Evolutionary conservation across 2,888 invertebrate species (phyloP).

Genomic region (Molorchus minor): DNA sequence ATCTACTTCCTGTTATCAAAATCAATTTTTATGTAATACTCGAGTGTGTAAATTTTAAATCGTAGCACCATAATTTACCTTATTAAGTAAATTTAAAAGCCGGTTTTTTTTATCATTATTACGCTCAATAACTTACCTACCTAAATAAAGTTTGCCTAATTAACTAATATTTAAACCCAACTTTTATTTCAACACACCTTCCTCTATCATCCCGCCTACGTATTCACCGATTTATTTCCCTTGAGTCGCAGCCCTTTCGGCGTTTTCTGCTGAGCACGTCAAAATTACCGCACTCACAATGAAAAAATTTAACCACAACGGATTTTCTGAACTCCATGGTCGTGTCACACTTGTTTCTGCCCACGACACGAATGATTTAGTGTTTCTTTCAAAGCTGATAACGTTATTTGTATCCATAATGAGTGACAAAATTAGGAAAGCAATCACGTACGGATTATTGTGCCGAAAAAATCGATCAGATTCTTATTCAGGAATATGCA

Average conservation of each 20-base stretch:
- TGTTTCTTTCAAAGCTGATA: slow-evolving; percentile 5
- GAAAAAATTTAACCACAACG: not conserved
- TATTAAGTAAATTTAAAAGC: too few relatives aligned
- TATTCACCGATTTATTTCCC: slow-evolving; percentile 21
- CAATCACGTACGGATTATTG: slow-evolving; percentile 32
- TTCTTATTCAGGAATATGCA: slow-evolving; percentile 25
- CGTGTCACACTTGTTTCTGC: slow-evolving; percentile 1
- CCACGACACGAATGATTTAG: not conserved
- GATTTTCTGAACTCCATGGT: slow-evolving; percentile 1
- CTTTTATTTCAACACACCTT: slow-evolving; percentile 34
- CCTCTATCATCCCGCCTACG: slow-evolving; percentile 39
- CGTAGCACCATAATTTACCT: too few relatives aligned
- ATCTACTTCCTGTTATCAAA: too few relatives aligned
- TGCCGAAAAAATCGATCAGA: slow-evolving; percentile 24
- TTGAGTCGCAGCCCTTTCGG: not conserved
- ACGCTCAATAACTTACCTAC: too few relatives aligned
- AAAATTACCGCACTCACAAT: slow-evolving; percentile 21
- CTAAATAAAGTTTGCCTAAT: too few relatives aligned
- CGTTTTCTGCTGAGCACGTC: slow-evolving; percentile 21
- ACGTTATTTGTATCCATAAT: slow-evolving; percentile 31
- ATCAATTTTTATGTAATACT: too few relatives aligned
- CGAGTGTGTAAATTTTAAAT: too few relatives aligned
- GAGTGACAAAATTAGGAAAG: slow-evolving; percentile 24
- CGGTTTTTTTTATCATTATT: too few relatives aligned
- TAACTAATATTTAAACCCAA: too few relatives aligned